Base-by-base conservation (phyloP, 2,113 vertebrate genomes). In the Ascaphus truei region DNA sequence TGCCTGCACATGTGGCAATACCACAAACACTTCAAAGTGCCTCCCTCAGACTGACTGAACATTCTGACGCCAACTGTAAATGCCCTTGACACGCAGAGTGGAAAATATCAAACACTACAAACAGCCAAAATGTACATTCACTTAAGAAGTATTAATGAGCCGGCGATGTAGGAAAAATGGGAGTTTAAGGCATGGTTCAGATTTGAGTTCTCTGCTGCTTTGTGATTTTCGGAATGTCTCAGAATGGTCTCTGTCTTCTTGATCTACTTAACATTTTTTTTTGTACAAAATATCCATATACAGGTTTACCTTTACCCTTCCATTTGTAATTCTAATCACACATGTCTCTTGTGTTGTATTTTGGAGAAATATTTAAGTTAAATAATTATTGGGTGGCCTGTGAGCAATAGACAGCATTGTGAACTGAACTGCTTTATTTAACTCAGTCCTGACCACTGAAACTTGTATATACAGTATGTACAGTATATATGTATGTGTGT, bases 1-100 rank as follows among this genome's bases (percentile, higher is more conserved):
- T 98, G 96, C 91, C 80, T 91, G 93, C 96, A 98, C 92, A 97
- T 98, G 96, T 96, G 93, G 92, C 83, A 77, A 92, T 84, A 94
- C 94, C 92, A 80, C 92, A 93, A 92, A 92, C 88, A 94, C 95
- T 95, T 96, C 96, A 96, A 98, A 97, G 95, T 92, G 87, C 87
- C 90, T 92, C 90, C 86, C 88, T 92, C 93, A 93, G 93, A 96
- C 95, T 92, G 91, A 91, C 86, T 87, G 87, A 92, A 90, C 90
- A 90, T 89, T 86, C 95, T 95, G 96, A 96, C 94, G 95, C 95
- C 94, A 89, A 94, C 92, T 95, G 93, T 95, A 94, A 96, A 96
- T 91, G 92, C 92, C 92, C 93, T 94, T 94, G 93, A 96, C 93
- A 91, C 91, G 88, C 90, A 83, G 90, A 92, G 92, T 92, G 94